Percentiles rank a stretch among this genome's conserved stretches.
Conservation (phyloP, 1,140 invertebrate genomes). For the Maniola jurtina region DNA sequence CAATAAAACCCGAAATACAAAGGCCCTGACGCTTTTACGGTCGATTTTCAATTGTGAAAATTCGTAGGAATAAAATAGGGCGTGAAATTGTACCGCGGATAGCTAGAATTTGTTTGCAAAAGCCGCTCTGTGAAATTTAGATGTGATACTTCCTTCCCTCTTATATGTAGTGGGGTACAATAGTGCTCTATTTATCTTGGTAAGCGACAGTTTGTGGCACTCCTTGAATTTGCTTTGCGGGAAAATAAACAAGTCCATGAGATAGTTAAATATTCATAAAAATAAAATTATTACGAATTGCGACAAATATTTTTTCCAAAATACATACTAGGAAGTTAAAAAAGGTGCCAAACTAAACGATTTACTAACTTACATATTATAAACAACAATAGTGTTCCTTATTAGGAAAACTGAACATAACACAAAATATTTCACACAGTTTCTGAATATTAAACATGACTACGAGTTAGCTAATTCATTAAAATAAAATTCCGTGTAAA, state of each 20-base stretch:
- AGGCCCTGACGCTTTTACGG: constrained; percentile 48
- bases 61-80: constrained; percentile 66
- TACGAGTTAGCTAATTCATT: too few species aligned
- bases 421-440: too few species aligned
- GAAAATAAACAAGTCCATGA: background rate
- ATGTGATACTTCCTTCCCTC: constrained; percentile 47
- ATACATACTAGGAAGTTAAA: too few species aligned
- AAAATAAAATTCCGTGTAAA: too few species aligned
- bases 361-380: too few species aligned
- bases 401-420: too few species aligned
- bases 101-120: constrained; percentile 67
- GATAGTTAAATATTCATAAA: background rate
- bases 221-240: background rate
- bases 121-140: constrained; percentile 58
- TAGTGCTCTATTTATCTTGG: constrained; percentile 51
- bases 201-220: constrained; percentile 26
- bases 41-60: constrained; percentile 66
- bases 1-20: constrained; percentile 56
- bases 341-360: too few species aligned
- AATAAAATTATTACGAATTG: too few species aligned
- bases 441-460: too few species aligned
- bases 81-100: constrained; percentile 68
- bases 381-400: too few species aligned
- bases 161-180: constrained; percentile 38
- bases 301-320: too few species aligned